phyloP scores from a whole-genome alignment of 2,797 vertebrate genomes.

The Phataginus tetradactyla region DNA sequence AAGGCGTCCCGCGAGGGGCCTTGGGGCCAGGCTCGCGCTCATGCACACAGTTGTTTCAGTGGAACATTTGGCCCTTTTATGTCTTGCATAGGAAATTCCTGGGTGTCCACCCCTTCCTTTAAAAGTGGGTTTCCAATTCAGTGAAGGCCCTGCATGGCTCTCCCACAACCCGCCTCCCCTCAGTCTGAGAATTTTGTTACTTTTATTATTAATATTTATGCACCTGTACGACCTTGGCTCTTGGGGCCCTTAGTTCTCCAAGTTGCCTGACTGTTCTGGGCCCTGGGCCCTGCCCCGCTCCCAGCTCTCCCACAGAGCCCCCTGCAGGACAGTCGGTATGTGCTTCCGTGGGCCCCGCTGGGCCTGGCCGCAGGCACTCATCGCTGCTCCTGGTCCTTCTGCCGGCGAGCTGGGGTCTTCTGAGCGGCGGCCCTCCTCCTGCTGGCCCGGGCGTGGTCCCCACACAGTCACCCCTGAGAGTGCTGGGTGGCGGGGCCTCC shows the following conservation, averaged over 20 bases:
- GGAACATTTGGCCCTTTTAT: too few species aligned
- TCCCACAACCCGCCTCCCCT: background rate
- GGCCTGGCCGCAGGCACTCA: too few species aligned
- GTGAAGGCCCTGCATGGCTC: background rate
- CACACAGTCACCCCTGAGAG: too few species aligned
- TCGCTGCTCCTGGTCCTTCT: too few species aligned
- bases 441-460: too few species aligned
- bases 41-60: accelerated
- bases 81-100: background rate
- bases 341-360: too few species aligned
- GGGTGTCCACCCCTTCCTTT: accelerated
- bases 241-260: background rate
- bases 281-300: too few species aligned
- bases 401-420: too few species aligned
- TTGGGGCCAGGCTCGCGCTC: accelerated
- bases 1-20: accelerated
- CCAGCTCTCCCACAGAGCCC: too few species aligned
- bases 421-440: too few species aligned
- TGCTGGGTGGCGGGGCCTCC: background rate
- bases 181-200: background rate
- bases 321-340: too few species aligned
- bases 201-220: background rate
- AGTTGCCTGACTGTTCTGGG: background rate
- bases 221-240: too few species aligned
- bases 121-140: background rate